Evolutionary conservation across 2,888 invertebrate species (phyloP), one percentile per base, ranked within the genome.

Genomic region (Napeogenes inachia): DNA sequence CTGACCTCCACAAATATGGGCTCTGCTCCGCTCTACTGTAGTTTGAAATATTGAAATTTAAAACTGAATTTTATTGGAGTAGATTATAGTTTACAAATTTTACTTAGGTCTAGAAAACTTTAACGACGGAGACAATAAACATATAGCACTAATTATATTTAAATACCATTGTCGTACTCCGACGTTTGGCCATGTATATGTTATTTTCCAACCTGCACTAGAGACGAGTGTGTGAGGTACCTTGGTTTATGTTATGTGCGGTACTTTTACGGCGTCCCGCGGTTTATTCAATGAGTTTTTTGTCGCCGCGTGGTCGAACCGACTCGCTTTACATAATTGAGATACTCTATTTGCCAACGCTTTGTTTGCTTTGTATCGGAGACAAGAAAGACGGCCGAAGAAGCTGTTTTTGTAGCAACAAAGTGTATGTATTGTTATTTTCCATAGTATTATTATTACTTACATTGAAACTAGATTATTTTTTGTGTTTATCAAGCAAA

Each of bases 231-330:
- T 38, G 57, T 33, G 8, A 10, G 2, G 10, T 35, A 58, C 66
- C 57, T 55, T 32, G 12, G 21, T 57, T 63, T 55, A 62, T 69
- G 67, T 70, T 66, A 67, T 66, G 68, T 56, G 50, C 61, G 61
- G 66, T 59, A 64, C 67, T 70, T 70, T 70, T 69, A 57, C 46
- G 54, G 42, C 58, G 47, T 38, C 42, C 53, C 62, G 57, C 60
- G 65, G 67, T 35, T 64, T 69, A 60, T 65, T 68, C 70, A 68
- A 66, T 63, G 70, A 68, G 68, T 55, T 67, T 71, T 70, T 72
- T 69, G 65, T 57, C 64, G 53, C 56, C 62, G 60, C 59, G 61
- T 58, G 58, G 56, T 64, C 63, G 61, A 58, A 53, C 60, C 63
- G 10, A 50, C 47, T 47, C 66, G 62, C 64, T 73, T 71, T 66